phyloP scores from a whole-genome alignment of 1,140 invertebrate species.

The Drosophila subobscura region DNA sequence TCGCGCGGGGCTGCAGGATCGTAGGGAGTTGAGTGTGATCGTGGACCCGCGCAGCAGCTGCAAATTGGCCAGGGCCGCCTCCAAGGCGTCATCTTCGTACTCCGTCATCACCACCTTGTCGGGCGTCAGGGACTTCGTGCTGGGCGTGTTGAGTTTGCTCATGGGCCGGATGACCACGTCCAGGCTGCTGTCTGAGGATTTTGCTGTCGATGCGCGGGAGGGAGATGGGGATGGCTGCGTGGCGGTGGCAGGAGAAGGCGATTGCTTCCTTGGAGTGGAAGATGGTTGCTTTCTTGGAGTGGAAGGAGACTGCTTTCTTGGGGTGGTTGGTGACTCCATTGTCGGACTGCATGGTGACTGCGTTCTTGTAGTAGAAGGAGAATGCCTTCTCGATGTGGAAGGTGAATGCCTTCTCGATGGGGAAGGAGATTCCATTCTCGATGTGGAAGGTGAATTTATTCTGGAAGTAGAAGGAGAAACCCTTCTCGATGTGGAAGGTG shows the following conservation, averaged over 20 bases:
- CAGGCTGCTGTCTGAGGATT: conserved; percentile 46
- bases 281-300: neutral
- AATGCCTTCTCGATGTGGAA: too few relatives aligned
- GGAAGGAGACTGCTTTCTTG: neutral
- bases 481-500: too few relatives aligned
- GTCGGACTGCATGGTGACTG: too few relatives aligned
- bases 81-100: conserved; percentile 56
- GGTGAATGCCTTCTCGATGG: too few relatives aligned
- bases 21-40: conserved; percentile 35
- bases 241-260: neutral
- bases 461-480: neutral
- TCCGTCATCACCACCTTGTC: conserved; percentile 56
- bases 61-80: conserved; percentile 59
- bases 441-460: neutral
- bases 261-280: too few relatives aligned
- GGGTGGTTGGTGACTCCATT: too few relatives aligned
- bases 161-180: conserved; percentile 58
- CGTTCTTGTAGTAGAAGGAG: too few relatives aligned
- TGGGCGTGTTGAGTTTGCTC: conserved; percentile 62
- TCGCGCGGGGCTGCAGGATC: conserved; percentile 41
- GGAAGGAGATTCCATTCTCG: too few relatives aligned
- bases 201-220: conserved; percentile 31
- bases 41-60: conserved; percentile 55
- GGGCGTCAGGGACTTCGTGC: conserved; percentile 50
- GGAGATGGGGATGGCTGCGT: conserved; percentile 6